A percentile compares a stretch with the other conserved stretches of the same genome.
phyloP scores from a whole-genome alignment of 1,140 invertebrate species.

The Aphelinus certus region DNA sequence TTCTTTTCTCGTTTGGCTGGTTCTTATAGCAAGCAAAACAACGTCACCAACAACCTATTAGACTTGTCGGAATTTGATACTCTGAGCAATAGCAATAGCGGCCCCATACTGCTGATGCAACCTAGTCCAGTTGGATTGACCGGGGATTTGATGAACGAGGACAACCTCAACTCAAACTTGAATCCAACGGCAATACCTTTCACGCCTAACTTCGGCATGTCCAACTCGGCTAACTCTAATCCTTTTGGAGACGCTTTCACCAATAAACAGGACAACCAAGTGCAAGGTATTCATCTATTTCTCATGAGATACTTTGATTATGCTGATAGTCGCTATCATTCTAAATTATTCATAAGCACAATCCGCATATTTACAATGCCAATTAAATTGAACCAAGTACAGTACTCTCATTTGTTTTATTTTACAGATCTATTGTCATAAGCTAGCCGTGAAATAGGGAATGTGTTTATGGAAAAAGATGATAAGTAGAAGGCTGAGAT shows the following conservation, averaged over 20 bases:
- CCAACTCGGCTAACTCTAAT: constrained; percentile 59
- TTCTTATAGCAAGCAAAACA: constrained; percentile 67
- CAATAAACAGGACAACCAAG: constrained; percentile 63
- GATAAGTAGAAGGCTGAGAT: neutral
- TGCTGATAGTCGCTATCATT: constrained; percentile 16
- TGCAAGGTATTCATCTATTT: constrained; percentile 52
- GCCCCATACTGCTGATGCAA: constrained; percentile 55
- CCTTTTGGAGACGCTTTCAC: constrained; percentile 63
- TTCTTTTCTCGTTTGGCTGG: constrained; percentile 42
- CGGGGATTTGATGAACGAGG: constrained; percentile 60
- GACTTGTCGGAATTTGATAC: constrained; percentile 69
- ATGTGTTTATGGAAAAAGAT: constrained; percentile 41
- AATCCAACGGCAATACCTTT: constrained; percentile 62
- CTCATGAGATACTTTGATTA: neutral
- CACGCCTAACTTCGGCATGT: constrained; percentile 58
- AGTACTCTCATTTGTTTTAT: constrained; percentile 40
- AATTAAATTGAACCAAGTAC: no score
- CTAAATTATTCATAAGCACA: constrained; percentile 1
- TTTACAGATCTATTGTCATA: constrained; percentile 64
- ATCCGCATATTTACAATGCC: no score
- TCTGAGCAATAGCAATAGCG: constrained; percentile 69
- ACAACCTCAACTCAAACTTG: constrained; percentile 63
- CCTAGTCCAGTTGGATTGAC: constrained; percentile 35
- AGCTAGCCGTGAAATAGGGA: constrained; percentile 47
- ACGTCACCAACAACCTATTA: constrained; percentile 68